These are phyloP conservation scores for Arenicola marina DNA, from an alignment of 2,888 invertebrate species.

Conservation along the genomic window DNA sequence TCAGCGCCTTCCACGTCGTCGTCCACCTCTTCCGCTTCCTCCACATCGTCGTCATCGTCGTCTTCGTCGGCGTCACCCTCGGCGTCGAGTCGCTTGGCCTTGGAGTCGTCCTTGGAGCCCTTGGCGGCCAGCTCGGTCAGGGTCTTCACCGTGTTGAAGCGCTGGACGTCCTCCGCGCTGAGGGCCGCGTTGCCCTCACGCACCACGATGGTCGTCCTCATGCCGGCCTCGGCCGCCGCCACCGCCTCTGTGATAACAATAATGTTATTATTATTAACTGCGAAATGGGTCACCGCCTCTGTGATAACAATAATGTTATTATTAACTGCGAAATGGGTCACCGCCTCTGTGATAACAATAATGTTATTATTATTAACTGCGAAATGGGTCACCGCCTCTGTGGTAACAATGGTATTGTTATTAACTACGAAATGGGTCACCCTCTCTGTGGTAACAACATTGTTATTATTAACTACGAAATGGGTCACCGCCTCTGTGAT, in stretches of 20 bases:
- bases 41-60: conserved; percentile 9
- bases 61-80: conserved; percentile 12
- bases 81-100: not conserved
- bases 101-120: not conserved
- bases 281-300: too few species aligned
- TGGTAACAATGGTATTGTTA: too few species aligned
- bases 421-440: too few species aligned
- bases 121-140: conserved; percentile 43
- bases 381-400: too few species aligned
- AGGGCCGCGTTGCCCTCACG: conserved; percentile 81
- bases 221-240: conserved; percentile 78
- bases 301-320: too few species aligned
- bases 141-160: conserved; percentile 47
- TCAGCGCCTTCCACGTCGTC: conserved; percentile 9
- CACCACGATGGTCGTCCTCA: conserved; percentile 72
- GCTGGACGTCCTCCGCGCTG: conserved; percentile 65
- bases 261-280: too few species aligned
- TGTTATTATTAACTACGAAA: too few species aligned
- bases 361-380: too few species aligned
- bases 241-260: conserved; percentile 76
- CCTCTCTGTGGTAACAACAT: too few species aligned
- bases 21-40: conserved; percentile 8
- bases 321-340: too few species aligned
- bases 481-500: too few species aligned
- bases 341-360: too few species aligned